A percentile compares a stretch with the other conserved stretches of the same genome.
These are phyloP conservation scores for Whitmania pigra DNA, from an alignment of 1,140 invertebrate genomes.

Conservation along the genomic window DNA sequence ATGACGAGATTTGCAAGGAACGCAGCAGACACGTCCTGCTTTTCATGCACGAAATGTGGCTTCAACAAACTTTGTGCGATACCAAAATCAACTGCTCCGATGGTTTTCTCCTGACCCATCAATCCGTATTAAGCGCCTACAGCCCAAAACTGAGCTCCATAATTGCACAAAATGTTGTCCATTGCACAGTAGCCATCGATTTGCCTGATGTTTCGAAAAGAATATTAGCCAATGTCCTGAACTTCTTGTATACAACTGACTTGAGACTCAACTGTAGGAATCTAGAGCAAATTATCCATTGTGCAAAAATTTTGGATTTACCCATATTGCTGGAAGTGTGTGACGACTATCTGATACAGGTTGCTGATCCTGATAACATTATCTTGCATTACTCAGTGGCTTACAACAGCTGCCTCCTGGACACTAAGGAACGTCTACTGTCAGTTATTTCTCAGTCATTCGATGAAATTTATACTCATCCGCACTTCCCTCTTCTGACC, in stretches of 20 bases:
- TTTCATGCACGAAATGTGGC: slow-evolving; percentile 24
- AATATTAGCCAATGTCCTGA: slow-evolving; percentile 19
- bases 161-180: slow-evolving; percentile 12
- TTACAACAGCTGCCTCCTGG: slow-evolving; percentile 19
- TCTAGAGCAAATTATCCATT: slow-evolving; percentile 17
- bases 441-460: slow-evolving; percentile 11
- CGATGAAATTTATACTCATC: slow-evolving; percentile 20
- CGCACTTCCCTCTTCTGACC: slow-evolving; percentile 19
- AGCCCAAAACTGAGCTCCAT: slow-evolving; percentile 21
- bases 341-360: slow-evolving; percentile 21
- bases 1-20: no score
- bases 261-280: slow-evolving; percentile 22
- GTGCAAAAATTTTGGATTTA: slow-evolving; percentile 22
- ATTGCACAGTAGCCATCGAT: slow-evolving; percentile 18
- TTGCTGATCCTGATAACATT: slow-evolving; percentile 22
- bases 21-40: slow-evolving; percentile 15
- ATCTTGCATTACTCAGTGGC: slow-evolving; percentile 22
- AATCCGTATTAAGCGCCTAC: slow-evolving; percentile 23
- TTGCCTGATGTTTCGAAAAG: slow-evolving; percentile 21
- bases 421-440: neutral
- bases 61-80: slow-evolving; percentile 24
- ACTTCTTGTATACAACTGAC: slow-evolving; percentile 26
- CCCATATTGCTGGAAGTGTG: slow-evolving; percentile 15
- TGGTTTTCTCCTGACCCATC: slow-evolving; percentile 23
- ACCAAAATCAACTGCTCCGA: slow-evolving; percentile 13